Conservation (phyloP, 2,113 vertebrate genomes). For the Oxygymnocypris stewartii region DNA sequence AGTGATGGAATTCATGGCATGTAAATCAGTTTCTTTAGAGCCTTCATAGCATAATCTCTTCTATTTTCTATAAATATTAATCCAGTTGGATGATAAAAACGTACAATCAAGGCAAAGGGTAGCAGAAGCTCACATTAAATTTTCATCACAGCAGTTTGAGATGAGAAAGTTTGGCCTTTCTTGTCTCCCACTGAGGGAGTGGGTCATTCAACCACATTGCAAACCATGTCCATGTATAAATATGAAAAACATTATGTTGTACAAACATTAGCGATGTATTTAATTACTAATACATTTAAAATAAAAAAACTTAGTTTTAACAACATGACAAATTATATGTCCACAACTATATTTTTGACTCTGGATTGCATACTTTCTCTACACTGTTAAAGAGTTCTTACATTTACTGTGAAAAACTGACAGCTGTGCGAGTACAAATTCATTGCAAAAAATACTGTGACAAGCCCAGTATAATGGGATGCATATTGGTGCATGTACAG, state of each 20-base stretch:
- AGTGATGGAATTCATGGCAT: neutral
- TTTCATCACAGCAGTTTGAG: conserved; percentile 51
- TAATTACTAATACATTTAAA: neutral
- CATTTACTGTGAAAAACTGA: no score
- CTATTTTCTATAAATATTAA: conserved; percentile 43
- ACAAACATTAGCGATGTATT: neutral
- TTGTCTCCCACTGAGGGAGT: conserved; percentile 7
- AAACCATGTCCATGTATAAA: neutral
- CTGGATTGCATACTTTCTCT: neutral
- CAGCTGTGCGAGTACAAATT: neutral
- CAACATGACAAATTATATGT: neutral
- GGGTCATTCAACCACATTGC: neutral
- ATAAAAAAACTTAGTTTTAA: neutral
- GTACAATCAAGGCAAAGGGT: conserved; percentile 39
- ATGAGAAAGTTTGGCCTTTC: conserved; percentile 44
- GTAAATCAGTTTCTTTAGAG: neutral
- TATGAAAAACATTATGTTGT: neutral
- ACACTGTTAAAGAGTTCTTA: neutral
- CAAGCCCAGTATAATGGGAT: neutral
- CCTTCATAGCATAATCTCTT: neutral
- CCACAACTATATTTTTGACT: neutral
- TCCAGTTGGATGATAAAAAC: neutral
- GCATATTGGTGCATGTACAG: neutral
- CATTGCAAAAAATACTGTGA: neutral
- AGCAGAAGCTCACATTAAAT: conserved; percentile 43